Evolutionary conservation across 2,888 invertebrate genomes (phyloP).

Genomic region (Plagodis dolabraria): DNA sequence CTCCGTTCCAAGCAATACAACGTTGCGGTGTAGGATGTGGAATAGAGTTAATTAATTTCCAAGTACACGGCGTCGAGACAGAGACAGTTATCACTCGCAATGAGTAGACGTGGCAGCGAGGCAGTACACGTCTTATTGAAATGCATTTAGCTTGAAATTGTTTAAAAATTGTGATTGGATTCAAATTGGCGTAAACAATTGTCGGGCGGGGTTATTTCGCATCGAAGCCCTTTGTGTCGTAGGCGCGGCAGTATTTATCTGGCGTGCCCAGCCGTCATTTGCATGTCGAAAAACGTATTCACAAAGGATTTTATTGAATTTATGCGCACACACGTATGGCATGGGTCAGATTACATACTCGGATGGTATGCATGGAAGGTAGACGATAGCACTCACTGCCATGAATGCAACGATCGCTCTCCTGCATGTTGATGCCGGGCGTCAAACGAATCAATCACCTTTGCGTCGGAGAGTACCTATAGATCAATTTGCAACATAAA

Average conservation of each 20-base stretch:
- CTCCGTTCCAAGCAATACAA: constrained; percentile 36
- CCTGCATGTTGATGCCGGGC: constrained; percentile 19
- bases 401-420: constrained; percentile 38
- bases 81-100: constrained; percentile 30
- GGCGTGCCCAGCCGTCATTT: constrained; percentile 51
- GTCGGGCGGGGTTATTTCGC: constrained; percentile 19
- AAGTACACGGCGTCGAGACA: constrained; percentile 34
- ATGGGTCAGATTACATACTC: constrained; percentile 36
- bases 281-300: constrained; percentile 56
- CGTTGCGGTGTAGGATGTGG: constrained; percentile 26
- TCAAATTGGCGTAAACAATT: constrained; percentile 33
- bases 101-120: constrained; percentile 5
- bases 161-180: constrained; percentile 45
- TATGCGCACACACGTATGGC: constrained; percentile 68
- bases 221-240: constrained; percentile 32
- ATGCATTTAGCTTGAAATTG: constrained; percentile 48
- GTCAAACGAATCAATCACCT: constrained; percentile 29
- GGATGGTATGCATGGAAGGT: constrained; percentile 53
- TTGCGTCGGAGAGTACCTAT: constrained; percentile 16
- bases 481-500: constrained; percentile 35
- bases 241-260: constrained; percentile 46
- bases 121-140: constrained; percentile 35
- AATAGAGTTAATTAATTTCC: constrained; percentile 42
- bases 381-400: constrained; percentile 36
- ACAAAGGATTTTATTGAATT: constrained; percentile 65